These are phyloP conservation scores for Gastrophryne carolinensis DNA, from an alignment of 2,797 vertebrate species.

Conservation along the genomic window DNA sequence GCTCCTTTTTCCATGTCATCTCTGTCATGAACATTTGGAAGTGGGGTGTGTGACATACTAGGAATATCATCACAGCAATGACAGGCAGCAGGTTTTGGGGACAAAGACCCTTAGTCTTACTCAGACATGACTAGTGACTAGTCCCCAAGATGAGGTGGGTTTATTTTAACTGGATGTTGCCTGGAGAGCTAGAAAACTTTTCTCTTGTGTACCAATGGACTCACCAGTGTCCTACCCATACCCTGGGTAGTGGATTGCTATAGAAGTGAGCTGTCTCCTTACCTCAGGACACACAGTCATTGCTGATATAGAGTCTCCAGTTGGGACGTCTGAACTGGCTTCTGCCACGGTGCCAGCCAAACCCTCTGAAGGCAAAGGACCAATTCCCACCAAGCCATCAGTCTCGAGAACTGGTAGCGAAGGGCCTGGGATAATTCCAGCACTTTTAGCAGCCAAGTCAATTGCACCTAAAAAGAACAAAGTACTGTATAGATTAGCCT, in stretches of 20 bases:
- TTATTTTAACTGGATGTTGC: no score
- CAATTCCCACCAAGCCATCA: conserved; percentile 65
- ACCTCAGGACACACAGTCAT: conserved; percentile 70
- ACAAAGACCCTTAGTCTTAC: no score
- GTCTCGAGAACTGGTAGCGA: conserved; percentile 74
- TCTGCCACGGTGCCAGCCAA: conserved; percentile 60
- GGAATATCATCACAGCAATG: no score
- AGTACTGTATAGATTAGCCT: no score
- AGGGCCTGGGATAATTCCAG: conserved; percentile 91
- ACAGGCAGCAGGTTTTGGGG: no score
- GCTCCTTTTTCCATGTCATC: no score
- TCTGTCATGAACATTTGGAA: no score
- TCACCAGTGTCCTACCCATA: background rate
- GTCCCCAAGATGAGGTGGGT: no score
- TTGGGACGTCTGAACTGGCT: conserved; percentile 60
- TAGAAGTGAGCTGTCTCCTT: background rate
- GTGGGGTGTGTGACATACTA: no score
- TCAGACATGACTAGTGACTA: no score
- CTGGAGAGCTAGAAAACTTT: background rate
- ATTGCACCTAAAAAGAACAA: conserved; percentile 79
- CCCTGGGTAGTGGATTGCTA: no score
- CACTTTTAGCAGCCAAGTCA: conserved; percentile 92
- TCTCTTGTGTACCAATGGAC: background rate
- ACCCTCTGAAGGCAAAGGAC: conserved; percentile 63
- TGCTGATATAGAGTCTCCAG: conserved; percentile 57